These are phyloP conservation scores for Lepus townsendii DNA, from an alignment of 2,797 vertebrate species.

Conservation along the genomic window DNA sequence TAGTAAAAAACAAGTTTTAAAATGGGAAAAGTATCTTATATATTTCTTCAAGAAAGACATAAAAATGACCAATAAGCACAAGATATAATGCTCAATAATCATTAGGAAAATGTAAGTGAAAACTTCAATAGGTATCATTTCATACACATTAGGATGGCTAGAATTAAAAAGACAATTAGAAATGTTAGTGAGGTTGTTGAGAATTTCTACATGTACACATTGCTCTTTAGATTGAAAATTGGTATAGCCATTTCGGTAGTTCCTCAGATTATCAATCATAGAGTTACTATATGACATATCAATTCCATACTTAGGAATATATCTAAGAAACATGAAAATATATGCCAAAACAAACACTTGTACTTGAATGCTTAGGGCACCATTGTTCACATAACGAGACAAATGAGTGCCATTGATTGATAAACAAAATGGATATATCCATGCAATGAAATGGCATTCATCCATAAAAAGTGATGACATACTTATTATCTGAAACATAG, in stretches of 20 bases:
- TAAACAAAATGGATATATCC: neutral
- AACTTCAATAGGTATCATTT: neutral
- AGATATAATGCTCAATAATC: neutral
- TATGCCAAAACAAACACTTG: neutral
- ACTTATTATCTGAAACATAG: neutral
- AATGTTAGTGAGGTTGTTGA: neutral
- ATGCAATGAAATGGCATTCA: neutral
- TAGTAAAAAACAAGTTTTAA: neutral
- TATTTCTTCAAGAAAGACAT: neutral
- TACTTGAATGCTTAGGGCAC: neutral
- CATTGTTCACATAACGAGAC: neutral
- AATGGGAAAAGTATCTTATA: neutral
- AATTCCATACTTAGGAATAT: neutral
- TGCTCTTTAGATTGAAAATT: neutral
- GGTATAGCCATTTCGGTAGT: neutral
- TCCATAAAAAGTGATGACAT: neutral
- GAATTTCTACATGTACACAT: neutral
- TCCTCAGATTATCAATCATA: neutral
- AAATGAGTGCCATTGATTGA: neutral
- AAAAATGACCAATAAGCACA: neutral
- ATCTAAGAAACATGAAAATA: neutral
- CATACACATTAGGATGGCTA: neutral
- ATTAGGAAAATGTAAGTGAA: neutral
- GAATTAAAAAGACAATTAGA: neutral
- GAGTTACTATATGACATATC: neutral